Percentiles rank a stretch among this genome's conserved stretches.
Evolutionary conservation across 2,113 vertebrate species (phyloP).

Genomic region (Enhydra lutris): DNA sequence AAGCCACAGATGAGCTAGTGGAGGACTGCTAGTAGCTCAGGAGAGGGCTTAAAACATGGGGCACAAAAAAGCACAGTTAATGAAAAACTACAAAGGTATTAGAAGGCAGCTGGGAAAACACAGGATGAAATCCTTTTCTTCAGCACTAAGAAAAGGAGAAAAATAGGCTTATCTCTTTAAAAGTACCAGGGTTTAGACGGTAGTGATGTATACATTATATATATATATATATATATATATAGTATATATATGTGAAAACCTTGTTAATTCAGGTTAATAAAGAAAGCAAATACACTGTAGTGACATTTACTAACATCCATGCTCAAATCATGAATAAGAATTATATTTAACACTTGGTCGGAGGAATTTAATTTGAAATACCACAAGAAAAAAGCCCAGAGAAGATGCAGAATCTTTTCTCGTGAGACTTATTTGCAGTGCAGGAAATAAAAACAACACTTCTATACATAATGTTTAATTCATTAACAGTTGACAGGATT

Average conservation of each 20-base stretch:
- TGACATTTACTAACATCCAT: slow-evolving; percentile 71
- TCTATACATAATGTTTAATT: slow-evolving; percentile 64
- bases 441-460: slow-evolving; percentile 41
- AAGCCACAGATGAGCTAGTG: slow-evolving; percentile 36
- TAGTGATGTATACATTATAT: neutral
- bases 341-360: slow-evolving; percentile 37
- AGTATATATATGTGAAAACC: slow-evolving; percentile 62
- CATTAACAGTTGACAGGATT: slow-evolving; percentile 64
- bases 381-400: slow-evolving; percentile 42
- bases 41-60: slow-evolving; percentile 65
- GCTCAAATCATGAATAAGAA: slow-evolving; percentile 61
- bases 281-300: slow-evolving; percentile 66
- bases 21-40: slow-evolving; percentile 66
- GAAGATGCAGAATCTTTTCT: slow-evolving; percentile 30
- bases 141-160: slow-evolving; percentile 54
- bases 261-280: slow-evolving; percentile 80
- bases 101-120: slow-evolving; percentile 62
- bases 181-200: slow-evolving; percentile 53
- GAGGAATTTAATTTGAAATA: slow-evolving; percentile 69
- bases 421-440: slow-evolving; percentile 41
- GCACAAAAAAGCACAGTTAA: slow-evolving; percentile 75
- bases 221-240: slow-evolving; percentile 45
- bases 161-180: slow-evolving; percentile 64
- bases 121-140: slow-evolving; percentile 47
- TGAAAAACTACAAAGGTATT: slow-evolving; percentile 72